These are phyloP conservation scores for Falco naumanni DNA, from an alignment of 2,797 vertebrate genomes.

Conservation along the genomic window DNA sequence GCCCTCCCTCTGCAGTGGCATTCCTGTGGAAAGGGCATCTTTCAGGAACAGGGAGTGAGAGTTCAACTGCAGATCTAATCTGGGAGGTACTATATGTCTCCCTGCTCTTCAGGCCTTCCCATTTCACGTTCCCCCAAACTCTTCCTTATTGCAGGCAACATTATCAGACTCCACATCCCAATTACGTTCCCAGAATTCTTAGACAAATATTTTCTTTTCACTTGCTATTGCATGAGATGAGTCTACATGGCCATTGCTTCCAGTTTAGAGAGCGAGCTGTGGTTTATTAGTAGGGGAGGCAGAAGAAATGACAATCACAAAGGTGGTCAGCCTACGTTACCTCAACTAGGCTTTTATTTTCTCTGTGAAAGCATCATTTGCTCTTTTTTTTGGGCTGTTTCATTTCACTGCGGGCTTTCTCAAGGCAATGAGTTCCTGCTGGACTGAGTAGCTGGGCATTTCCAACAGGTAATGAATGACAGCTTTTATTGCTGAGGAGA, in stretches of 20 bases:
- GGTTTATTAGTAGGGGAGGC: not conserved
- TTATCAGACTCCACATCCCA: not conserved
- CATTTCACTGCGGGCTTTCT: not conserved
- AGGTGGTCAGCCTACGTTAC: not conserved
- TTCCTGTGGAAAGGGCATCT: not conserved
- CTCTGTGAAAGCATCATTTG: not conserved
- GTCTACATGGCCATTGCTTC: not conserved
- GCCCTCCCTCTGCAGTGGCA: not conserved
- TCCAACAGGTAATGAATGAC: not conserved
- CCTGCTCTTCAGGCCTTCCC: not conserved
- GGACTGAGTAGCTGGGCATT: not conserved
- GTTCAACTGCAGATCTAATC: not conserved
- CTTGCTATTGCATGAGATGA: not conserved
- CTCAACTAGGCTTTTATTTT: not conserved
- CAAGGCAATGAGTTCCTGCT: not conserved
- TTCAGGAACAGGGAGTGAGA: not conserved
- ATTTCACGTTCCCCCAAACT: not conserved
- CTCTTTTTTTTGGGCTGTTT: not conserved
- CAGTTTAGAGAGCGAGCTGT: not conserved
- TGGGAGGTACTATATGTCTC: not conserved
- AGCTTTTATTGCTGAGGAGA: not conserved
- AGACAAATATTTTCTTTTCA: not conserved
- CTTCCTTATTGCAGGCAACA: not conserved
- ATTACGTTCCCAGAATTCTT: not conserved
- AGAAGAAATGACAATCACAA: not conserved